These are phyloP conservation scores for Epinotia ramella DNA, from an alignment of 2,888 invertebrate species.

Conservation along the genomic window DNA sequence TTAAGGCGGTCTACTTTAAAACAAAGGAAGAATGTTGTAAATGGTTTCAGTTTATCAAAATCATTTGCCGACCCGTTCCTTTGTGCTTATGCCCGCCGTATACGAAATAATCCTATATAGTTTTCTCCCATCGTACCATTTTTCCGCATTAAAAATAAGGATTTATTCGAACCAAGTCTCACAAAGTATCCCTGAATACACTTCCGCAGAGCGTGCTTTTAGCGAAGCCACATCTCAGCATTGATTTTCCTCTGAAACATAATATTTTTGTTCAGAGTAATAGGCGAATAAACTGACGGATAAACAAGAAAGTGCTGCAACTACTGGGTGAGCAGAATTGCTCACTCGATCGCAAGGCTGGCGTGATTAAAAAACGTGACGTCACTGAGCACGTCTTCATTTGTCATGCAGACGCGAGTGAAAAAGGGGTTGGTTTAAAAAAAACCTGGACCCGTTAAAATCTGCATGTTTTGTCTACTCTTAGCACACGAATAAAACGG, in stretches of 20 bases:
- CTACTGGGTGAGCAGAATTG: slow-evolving; percentile 55
- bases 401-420: slow-evolving; percentile 23
- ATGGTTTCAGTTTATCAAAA: background rate
- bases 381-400: slow-evolving; percentile 31
- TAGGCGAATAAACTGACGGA: slow-evolving; percentile 49
- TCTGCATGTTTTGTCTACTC: slow-evolving; percentile 6
- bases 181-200: slow-evolving; percentile 5
- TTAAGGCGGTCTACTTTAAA: background rate
- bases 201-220: slow-evolving; percentile 3
- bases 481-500: background rate
- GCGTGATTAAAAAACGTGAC: slow-evolving; percentile 47
- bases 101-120: background rate
- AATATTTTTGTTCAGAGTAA: slow-evolving; percentile 28
- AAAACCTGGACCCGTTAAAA: background rate
- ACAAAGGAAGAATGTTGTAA: background rate
- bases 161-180: background rate
- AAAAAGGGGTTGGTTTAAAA: slow-evolving; percentile 9
- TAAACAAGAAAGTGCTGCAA: slow-evolving; percentile 56
- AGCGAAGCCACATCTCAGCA: slow-evolving; percentile 11
- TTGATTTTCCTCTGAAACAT: slow-evolving; percentile 30
- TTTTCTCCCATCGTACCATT: background rate
- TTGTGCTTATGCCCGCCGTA: background rate
- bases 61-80: background rate
- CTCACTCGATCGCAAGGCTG: slow-evolving; percentile 55
- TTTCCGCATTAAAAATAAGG: background rate